Conservation (phyloP, 2,113 vertebrate genomes). For the Condylura cristata region DNA sequence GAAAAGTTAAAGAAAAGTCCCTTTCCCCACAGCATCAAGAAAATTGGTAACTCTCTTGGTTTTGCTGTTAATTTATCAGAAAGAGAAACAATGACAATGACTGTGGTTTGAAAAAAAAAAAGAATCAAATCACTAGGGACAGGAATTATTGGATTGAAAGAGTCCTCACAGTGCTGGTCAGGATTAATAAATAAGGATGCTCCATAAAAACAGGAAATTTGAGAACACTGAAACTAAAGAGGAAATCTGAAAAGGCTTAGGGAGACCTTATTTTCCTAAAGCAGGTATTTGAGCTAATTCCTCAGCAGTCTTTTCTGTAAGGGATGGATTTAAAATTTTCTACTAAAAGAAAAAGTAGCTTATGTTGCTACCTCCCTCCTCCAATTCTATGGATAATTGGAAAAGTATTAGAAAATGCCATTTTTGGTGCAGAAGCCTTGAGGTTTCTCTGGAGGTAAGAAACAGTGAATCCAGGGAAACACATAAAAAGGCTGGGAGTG, state of each 20-base stretch:
- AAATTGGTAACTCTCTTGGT: neutral
- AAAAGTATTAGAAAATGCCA: neutral
- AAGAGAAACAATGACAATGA: neutral
- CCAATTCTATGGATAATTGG: neutral
- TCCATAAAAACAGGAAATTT: neutral
- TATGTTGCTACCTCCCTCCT: neutral
- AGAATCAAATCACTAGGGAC: neutral
- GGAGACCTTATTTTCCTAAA: conserved; percentile 7
- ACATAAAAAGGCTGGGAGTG: neutral
- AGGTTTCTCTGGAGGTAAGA: neutral
- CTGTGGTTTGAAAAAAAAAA: neutral
- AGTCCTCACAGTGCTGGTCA: neutral
- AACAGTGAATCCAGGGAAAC: neutral
- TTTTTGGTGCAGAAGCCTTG: neutral
- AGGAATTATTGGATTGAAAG: neutral
- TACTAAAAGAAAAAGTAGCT: neutral
- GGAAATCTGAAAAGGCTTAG: neutral
- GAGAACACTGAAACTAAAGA: neutral
- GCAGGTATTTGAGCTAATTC: neutral
- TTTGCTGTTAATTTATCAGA: neutral
- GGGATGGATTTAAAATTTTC: neutral
- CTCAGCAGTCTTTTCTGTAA: neutral
- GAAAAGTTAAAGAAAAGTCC: neutral
- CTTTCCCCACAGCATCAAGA: neutral
- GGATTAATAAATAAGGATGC: neutral